Base-by-base conservation (phyloP, 1,140 invertebrate species). In the Catajapyx aquilonaris region DNA sequence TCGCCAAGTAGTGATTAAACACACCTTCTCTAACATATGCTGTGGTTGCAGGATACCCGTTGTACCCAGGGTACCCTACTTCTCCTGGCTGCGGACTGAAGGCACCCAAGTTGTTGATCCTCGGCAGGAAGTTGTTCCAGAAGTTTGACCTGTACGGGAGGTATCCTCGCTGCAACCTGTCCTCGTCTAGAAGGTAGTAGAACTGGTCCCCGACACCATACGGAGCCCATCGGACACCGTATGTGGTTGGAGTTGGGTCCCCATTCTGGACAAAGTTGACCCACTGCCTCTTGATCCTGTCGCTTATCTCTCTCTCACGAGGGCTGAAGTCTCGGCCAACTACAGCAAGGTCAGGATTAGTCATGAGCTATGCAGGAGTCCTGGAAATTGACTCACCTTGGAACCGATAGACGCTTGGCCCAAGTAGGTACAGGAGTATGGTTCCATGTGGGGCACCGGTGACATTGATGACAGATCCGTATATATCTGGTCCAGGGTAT, bases 361-460 rank as follows among this genome's bases (percentile, higher is more conserved):
- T 33, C 7, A 13, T 33, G 17, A 33, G n/a, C 17, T 13, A 33
- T 33, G 15, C n/a, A 10, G 17, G 15, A 33, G 17, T 13, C 17
- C 5, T 9, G 19, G 18, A 5, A 28, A 9, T 28, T 10, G 9
- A 36, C 28, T 36, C 10, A 28, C 5, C 7, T 11, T 23, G 67
- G 15, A 34, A 17, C 37, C 69, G 64, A 41, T 73, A 66, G 5
- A 73, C 50, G 11, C 64, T 57, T 19, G 72, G 68, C 11, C 73
- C 73, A 36, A 76, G 60, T 16, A 76, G 48, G 18, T 72, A 62
- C 3, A 73, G 52, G 37, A 76, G 52, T 46, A 76, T 71, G 0
- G 69, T 57, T 19, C 69, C 66, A 46, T 73, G 68, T 1, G 62
- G 59, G 16, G 70, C 65, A 17, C 66, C 66, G 22, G 52, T 51